Percentiles rank a stretch among this genome's conserved stretches.
Conservation (phyloP, 2,797 vertebrate genomes). For the Prionace glauca region DNA sequence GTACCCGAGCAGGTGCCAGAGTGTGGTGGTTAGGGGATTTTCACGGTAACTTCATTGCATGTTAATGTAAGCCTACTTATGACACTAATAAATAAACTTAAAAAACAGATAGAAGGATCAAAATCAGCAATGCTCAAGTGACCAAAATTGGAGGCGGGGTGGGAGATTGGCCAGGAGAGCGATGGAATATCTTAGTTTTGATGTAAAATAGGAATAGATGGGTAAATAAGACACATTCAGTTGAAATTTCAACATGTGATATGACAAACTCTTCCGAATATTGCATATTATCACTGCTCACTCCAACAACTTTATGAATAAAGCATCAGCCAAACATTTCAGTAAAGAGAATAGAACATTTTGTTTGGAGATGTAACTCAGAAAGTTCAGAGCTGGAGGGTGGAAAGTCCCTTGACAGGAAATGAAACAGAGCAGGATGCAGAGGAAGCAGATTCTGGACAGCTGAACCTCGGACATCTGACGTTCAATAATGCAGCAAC, state of each 20-base stretch:
- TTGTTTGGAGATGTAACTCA: background rate
- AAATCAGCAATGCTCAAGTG: background rate
- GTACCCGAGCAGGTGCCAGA: too few species aligned
- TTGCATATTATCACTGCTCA: background rate
- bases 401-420: background rate
- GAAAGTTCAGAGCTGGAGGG: background rate
- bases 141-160: background rate
- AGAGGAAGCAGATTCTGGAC: background rate
- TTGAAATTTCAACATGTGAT: background rate
- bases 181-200: background rate
- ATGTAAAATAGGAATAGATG: background rate
- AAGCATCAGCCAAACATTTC: background rate
- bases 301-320: background rate
- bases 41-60: too few species aligned
- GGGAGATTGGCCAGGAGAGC: background rate
- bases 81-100: too few species aligned
- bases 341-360: background rate
- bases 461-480: background rate
- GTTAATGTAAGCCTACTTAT: too few species aligned
- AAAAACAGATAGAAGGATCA: background rate
- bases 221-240: background rate
- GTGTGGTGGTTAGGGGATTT: too few species aligned
- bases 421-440: background rate
- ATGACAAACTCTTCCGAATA: too few species aligned
- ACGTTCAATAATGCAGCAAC: background rate